Percentiles rank a stretch among this genome's conserved stretches.
Conservation (phyloP, 2,888 invertebrate genomes). For the Troilus luridus region DNA sequence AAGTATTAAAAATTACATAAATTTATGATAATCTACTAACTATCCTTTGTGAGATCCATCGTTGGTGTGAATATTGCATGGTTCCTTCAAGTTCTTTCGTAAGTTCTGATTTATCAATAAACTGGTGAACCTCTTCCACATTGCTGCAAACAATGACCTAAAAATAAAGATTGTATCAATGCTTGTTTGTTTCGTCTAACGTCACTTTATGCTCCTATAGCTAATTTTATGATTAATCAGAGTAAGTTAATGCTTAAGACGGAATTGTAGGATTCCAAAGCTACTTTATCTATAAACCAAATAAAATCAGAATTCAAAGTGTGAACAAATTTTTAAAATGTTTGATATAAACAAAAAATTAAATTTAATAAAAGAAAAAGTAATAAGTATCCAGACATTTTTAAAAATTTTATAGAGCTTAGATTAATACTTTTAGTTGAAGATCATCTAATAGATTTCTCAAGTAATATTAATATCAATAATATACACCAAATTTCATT, state of each 20-base stretch:
- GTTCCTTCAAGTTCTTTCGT: constrained; percentile 92
- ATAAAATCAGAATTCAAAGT: not conserved
- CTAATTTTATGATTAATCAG: too few relatives aligned
- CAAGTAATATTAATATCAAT: too few relatives aligned
- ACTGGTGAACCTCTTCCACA: constrained; percentile 87
- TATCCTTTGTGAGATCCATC: constrained; percentile 97
- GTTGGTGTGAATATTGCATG: constrained; percentile 90
- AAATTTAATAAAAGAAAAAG: not conserved
- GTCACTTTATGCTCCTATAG: too few relatives aligned
- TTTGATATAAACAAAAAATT: not conserved
- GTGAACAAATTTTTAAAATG: not conserved
- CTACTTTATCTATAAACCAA: not conserved
- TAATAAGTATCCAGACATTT: not conserved
- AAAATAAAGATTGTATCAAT: constrained; percentile 34
- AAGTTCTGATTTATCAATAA: constrained; percentile 86
- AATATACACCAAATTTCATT: too few relatives aligned
- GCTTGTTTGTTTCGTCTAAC: too few relatives aligned
- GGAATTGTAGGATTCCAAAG: not conserved
- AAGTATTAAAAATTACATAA: not conserved
- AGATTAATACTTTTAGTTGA: too few relatives aligned
- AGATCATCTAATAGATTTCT: too few relatives aligned
- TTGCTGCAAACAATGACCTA: constrained; percentile 84
- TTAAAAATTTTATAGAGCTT: not conserved
- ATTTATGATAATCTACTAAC: constrained; percentile 73
- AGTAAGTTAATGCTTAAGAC: not conserved